Evolutionary conservation across 2,797 vertebrate genomes (phyloP).

Genomic region (Hydrolagus colliei): DNA sequence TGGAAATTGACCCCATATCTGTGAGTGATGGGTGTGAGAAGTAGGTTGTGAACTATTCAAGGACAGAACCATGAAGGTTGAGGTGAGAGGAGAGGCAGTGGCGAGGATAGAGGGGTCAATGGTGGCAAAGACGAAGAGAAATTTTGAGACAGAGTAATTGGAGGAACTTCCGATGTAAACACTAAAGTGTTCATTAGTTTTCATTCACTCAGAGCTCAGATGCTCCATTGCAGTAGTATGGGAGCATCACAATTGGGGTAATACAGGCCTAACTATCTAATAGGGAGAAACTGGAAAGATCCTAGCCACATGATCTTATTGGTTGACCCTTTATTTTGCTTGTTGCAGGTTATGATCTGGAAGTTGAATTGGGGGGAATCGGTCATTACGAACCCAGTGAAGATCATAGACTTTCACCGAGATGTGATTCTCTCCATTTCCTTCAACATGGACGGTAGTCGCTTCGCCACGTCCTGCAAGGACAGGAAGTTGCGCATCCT

Average conservation of each 20-base stretch:
- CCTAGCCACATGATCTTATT: background rate
- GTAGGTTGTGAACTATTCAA: no score
- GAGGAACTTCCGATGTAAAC: no score
- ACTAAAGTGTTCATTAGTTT: background rate
- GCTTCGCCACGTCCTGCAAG: slow-evolving; percentile 76
- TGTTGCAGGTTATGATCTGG: slow-evolving; percentile 81
- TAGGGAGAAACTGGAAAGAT: background rate
- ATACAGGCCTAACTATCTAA: background rate
- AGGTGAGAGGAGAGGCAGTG: no score
- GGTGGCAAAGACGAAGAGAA: no score
- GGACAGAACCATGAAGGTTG: no score
- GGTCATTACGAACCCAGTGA: slow-evolving; percentile 66
- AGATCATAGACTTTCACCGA: slow-evolving; percentile 66
- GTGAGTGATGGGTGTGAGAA: no score
- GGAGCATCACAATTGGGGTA: no score
- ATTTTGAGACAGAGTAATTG: no score
- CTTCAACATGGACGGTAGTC: slow-evolving; percentile 78
- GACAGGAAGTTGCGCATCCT: slow-evolving; percentile 76
- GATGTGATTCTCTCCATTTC: slow-evolving; percentile 86
- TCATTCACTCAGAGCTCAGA: background rate
- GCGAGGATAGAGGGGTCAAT: no score
- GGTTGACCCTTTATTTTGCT: background rate
- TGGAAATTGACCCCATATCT: no score
- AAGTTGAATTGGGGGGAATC: slow-evolving; percentile 67
- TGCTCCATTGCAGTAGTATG: no score